Evolutionary conservation across 2,113 vertebrate genomes (phyloP).

Genomic region (Engraulis encrasicolus): DNA sequence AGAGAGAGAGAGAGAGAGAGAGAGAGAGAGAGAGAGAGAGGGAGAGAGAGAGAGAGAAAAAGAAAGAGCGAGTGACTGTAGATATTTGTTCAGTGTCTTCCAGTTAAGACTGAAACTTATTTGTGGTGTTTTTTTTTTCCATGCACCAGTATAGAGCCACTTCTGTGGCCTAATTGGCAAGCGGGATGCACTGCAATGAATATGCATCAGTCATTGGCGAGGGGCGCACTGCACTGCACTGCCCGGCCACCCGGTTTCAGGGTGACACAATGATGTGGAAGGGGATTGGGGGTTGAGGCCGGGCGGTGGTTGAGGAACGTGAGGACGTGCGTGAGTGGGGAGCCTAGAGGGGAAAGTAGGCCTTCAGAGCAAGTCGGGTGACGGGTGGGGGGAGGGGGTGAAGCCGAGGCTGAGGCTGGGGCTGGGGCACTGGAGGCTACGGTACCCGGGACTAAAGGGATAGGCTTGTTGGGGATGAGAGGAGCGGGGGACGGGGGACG

Average conservation of each 20-base stretch:
- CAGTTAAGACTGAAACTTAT: not conserved
- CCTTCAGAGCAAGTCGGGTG: not conserved
- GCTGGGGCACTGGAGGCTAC: too few species aligned
- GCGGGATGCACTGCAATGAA: conserved; percentile 3
- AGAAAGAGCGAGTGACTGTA: conserved; percentile 42
- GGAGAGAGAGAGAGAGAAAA: conserved; percentile 54
- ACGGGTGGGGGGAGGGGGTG: not conserved
- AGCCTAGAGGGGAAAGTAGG: not conserved
- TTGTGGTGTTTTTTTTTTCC: not conserved
- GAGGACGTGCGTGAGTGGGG: not conserved
- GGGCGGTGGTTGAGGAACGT: too few species aligned
- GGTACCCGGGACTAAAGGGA: too few species aligned
- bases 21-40: conserved; percentile 1
- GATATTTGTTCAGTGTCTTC: not conserved
- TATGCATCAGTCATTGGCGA: not conserved
- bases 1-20: conserved; percentile 39
- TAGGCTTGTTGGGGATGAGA: not conserved
- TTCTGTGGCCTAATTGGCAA: conserved; percentile 8
- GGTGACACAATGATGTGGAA: conserved; percentile 8
- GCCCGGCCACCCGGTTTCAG: not conserved
- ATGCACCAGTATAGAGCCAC: conserved; percentile 12
- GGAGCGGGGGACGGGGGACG: not conserved
- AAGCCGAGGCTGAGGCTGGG: not conserved
- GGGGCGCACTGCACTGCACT: not conserved
- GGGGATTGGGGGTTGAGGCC: too few species aligned